Conservation (phyloP, 1,140 invertebrate genomes). For the Drosophila paulistorum region DNA sequence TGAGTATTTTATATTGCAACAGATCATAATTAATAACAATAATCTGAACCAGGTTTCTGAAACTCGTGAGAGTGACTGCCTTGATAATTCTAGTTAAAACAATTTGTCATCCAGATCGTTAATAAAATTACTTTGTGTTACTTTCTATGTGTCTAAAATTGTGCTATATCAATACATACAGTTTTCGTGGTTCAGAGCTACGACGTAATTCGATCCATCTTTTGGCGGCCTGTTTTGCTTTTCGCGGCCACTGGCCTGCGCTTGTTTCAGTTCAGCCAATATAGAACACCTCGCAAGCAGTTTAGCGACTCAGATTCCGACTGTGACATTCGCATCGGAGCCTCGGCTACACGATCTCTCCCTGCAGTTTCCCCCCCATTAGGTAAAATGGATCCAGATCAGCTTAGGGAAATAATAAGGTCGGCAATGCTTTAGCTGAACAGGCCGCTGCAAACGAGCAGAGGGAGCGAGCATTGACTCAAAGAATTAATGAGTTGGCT, state of each 20-base stretch:
- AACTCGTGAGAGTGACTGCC: slow-evolving; percentile 13
- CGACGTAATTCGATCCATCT: background rate
- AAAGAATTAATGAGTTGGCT: slow-evolving; percentile 1
- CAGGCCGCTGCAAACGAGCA: background rate
- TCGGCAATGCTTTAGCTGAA: slow-evolving; percentile 1
- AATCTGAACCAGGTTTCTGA: background rate
- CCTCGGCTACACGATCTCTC: background rate
- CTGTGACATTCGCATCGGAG: background rate
- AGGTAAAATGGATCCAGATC: background rate
- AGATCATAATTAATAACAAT: background rate
- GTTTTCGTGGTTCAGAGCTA: background rate
- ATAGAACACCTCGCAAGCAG: background rate
- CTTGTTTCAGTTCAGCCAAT: background rate
- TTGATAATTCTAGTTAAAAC: slow-evolving; percentile 16
- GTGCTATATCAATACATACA: background rate
- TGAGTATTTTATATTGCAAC: slow-evolving; percentile 2
- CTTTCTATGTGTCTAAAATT: background rate
- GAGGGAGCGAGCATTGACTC: background rate
- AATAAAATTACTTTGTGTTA: background rate
- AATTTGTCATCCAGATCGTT: slow-evolving; percentile 8
- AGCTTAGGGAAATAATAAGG: background rate
- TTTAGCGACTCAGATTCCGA: slow-evolving; percentile 7
- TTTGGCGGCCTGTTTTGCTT: background rate
- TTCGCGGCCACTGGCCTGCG: slow-evolving; percentile 1
- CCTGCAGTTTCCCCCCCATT: background rate